Base-by-base conservation (phyloP, 2,888 invertebrate genomes). In the Zygothrica quintamaculata region DNA sequence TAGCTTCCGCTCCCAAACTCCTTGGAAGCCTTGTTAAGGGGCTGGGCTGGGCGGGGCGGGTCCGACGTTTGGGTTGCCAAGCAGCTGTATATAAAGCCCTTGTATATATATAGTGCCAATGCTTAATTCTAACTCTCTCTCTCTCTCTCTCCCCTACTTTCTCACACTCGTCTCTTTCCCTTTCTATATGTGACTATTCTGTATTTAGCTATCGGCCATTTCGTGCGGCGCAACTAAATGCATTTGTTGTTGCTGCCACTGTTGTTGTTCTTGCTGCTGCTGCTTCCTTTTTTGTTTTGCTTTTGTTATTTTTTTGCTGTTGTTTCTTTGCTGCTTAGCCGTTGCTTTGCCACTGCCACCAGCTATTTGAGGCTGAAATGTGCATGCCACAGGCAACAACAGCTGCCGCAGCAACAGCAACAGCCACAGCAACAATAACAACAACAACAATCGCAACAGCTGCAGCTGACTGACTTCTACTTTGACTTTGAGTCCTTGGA, bases 221-320 rank as follows among this genome's bases (percentile, higher is more conserved):
- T 70, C 68, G 60, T 67, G 67, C 65, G 77, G 73, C 73, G 81
- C 81, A 84, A 84, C 80, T 84, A 80, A 80, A 84, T 80, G 81
- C 84, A 80, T 76, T 80, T 79, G 74, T 67, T 78, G 67, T 70
- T 65, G 68, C 55, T 67, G 56, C 46, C 42, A 33, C 29, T 53
- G 52, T 26, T 57, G 44, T 5, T 52, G 50, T 18, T 26, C 26
- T 26, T 26, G 40, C 16, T 59, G 55, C 4, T 52, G 62, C 43
- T 68, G 46, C 15, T 42, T 39, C 50, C 59, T 40, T 39, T 50
- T 34, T 9, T 44, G 48, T 15, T 37, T 51, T n/a, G n/a, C n/a
- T n/a, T n/a, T 16, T 57, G 58, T 13, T 42, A 53, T 34, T 74
- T 59, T 64, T 25, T 65, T 59, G 47, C 48, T 34, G 16, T 52